A percentile compares a stretch with the other conserved stretches of the same genome.
phyloP scores from a whole-genome alignment of 1,140 invertebrate species.

The Lanistes nyassanus region DNA sequence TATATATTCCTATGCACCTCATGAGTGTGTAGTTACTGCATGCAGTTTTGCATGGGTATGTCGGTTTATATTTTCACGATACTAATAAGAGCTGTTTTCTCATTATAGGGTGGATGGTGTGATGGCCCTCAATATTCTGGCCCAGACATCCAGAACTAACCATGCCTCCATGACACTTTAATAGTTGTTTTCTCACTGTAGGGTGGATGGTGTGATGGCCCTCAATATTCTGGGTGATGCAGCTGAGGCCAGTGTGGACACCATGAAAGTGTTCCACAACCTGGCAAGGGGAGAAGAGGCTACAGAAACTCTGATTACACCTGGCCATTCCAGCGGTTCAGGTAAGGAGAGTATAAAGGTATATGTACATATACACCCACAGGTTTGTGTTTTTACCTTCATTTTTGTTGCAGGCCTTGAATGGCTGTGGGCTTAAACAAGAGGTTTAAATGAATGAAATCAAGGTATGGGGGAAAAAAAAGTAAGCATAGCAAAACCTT shows the following conservation, averaged over 20 bases:
- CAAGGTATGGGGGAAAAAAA: too few species aligned
- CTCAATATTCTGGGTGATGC: constrained; percentile 61
- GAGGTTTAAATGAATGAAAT: too few species aligned
- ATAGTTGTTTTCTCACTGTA: constrained; percentile 32
- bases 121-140: constrained; percentile 58
- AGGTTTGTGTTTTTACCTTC: background rate
- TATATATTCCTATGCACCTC: too few species aligned
- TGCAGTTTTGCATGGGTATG: too few species aligned
- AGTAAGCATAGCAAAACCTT: too few species aligned
- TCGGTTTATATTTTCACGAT: too few species aligned
- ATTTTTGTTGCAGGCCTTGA: background rate
- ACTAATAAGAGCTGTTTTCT: too few species aligned
- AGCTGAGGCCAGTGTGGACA: constrained; percentile 57
- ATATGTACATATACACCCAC: background rate
- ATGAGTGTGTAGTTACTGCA: too few species aligned
- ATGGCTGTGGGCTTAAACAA: too few species aligned
- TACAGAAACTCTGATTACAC: constrained; percentile 35
- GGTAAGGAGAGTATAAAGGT: constrained; percentile 40
- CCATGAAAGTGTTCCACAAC: constrained; percentile 58
- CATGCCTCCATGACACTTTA: too few species aligned
- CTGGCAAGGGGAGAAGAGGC: constrained; percentile 54
- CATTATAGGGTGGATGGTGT: constrained; percentile 60
- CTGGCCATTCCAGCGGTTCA: constrained; percentile 42
- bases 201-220: constrained; percentile 62
- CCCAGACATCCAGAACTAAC: too few species aligned